phyloP scores from a whole-genome alignment of 2,113 vertebrate species.

The Odontesthes bonariensis region DNA sequence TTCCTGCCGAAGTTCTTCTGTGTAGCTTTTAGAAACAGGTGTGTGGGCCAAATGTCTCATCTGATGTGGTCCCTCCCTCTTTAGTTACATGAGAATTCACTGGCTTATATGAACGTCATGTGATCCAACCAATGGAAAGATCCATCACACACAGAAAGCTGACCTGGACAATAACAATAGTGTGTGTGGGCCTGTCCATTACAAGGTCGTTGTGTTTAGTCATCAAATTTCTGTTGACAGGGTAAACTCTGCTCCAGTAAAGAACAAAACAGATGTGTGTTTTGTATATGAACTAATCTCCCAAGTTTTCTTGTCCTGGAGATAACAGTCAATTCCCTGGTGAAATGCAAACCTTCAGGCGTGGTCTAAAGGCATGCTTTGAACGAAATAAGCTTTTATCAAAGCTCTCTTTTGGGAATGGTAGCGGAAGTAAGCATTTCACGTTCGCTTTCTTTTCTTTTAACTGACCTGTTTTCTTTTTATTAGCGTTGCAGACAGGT shows the following conservation, averaged over 20 bases:
- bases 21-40: conserved; percentile 59
- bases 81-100: conserved; percentile 60
- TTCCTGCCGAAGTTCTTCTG: conserved; percentile 21
- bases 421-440: not conserved
- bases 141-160: conserved; percentile 62
- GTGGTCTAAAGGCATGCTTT: not conserved
- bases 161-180: conserved; percentile 59
- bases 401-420: not conserved
- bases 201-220: conserved; percentile 60
- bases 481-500: not conserved
- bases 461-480: not conserved
- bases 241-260: conserved; percentile 53
- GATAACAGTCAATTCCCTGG: not conserved
- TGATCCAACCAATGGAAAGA: conserved; percentile 65
- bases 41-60: conserved; percentile 39
- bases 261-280: conserved; percentile 54
- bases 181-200: conserved; percentile 6
- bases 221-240: conserved; percentile 78
- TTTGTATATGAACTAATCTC: conserved; percentile 18
- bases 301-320: not conserved
- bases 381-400: not conserved
- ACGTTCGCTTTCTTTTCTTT: not conserved
- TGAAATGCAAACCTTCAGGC: conserved; percentile 8
- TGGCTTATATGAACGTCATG: conserved; percentile 61
- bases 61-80: conserved; percentile 53